These are phyloP conservation scores for Microvelia longipes DNA, from an alignment of 1,140 invertebrate genomes.

Conservation along the genomic window DNA sequence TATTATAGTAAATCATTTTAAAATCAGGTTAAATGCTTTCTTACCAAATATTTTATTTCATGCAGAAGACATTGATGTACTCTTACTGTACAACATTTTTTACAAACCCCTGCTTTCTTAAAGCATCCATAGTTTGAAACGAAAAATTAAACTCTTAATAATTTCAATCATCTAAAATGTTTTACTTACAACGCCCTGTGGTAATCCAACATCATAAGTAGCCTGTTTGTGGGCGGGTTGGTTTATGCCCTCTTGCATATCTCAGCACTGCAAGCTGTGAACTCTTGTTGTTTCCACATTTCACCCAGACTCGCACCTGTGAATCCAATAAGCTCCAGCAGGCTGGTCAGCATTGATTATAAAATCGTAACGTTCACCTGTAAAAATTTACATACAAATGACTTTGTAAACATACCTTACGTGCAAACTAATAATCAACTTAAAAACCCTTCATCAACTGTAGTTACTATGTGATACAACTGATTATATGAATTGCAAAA, in stretches of 20 bases:
- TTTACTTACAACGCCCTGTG: constrained; percentile 65
- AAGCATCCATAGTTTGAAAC: no score
- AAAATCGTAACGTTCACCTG: constrained; percentile 81
- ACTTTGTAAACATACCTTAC: neutral
- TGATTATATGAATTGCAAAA: no score
- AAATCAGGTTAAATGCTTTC: neutral
- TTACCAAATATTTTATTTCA: no score
- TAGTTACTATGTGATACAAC: no score
- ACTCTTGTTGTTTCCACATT: constrained; percentile 61
- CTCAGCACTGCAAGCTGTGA: constrained; percentile 69
- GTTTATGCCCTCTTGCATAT: constrained; percentile 67
- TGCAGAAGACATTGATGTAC: no score
- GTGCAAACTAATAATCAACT: neutral
- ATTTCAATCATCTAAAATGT: no score
- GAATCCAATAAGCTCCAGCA: constrained; percentile 79
- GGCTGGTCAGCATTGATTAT: constrained; percentile 66
- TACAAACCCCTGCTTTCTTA: neutral
- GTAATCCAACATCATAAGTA: constrained; percentile 64
- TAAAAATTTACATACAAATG: constrained; percentile 21
- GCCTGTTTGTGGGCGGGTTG: constrained; percentile 50
- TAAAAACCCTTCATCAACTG: neutral
- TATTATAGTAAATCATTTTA: no score
- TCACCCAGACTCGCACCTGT: constrained; percentile 67
- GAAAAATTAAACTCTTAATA: neutral
- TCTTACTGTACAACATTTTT: neutral